A percentile compares a stretch with the other conserved stretches of the same genome.
Evolutionary conservation across 2,888 invertebrate genomes (phyloP).

Genomic region (Entomobrya multifasciata): DNA sequence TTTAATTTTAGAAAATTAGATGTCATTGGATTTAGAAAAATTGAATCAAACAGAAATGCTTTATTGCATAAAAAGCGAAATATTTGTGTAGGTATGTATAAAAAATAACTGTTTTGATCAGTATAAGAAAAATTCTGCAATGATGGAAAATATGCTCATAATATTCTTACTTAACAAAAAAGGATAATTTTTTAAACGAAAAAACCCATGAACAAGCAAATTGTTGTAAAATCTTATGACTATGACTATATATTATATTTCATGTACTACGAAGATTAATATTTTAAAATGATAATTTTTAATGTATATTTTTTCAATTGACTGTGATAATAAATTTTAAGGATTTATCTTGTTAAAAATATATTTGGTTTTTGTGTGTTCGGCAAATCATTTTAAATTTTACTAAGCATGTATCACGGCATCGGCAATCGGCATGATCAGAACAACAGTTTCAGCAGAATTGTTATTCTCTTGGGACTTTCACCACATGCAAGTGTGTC

Average conservation of each 20-base stretch:
- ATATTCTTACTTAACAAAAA: constrained; percentile 41
- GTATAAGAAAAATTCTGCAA: constrained; percentile 50
- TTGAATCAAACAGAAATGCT: too few species aligned
- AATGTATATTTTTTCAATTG: constrained; percentile 67
- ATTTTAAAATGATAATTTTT: constrained; percentile 59
- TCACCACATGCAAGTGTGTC: not conserved
- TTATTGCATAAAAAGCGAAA: too few species aligned
- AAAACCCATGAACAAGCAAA: constrained; percentile 26
- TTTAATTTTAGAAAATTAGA: too few species aligned
- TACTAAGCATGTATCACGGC: too few species aligned
- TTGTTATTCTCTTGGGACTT: too few species aligned
- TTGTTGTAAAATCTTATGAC: constrained; percentile 24
- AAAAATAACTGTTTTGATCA: not conserved
- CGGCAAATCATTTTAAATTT: too few species aligned
- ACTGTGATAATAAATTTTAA: constrained; percentile 70
- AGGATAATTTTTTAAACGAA: not conserved
- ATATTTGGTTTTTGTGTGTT: too few species aligned
- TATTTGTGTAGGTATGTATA: not conserved
- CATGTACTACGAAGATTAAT: constrained; percentile 1
- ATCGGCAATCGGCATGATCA: too few species aligned
- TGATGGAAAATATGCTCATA: constrained; percentile 65
- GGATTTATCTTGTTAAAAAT: constrained; percentile 21
- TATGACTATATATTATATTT: constrained; percentile 1
- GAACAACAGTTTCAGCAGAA: too few species aligned
- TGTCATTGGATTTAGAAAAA: too few species aligned